Base-by-base conservation (phyloP, 2,888 invertebrate genomes). In the Erebia ligea region DNA sequence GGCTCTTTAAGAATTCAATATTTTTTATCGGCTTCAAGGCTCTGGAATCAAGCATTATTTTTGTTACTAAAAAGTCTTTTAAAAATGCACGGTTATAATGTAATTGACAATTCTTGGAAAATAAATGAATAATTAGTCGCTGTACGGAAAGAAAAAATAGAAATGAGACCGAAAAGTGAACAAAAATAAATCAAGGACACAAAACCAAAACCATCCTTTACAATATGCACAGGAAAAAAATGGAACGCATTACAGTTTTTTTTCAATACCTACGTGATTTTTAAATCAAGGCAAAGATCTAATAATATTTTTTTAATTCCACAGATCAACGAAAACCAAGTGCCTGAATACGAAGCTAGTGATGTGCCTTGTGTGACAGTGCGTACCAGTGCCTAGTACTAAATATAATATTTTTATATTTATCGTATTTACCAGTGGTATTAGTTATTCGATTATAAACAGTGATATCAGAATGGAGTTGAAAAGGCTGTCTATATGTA, bases 321-420 rank as follows among this genome's bases (percentile, higher is more conserved):
- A 62, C 88, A 89, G 88, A 86, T 83, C 79, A 75, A 70, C 82
- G 80, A 84, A 79, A 72, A 67, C 59, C 73, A 77, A 82, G 88
- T 91, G 90, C 91, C 89, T 91, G 87, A 11, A 75, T 69, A 68
- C 72, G 76, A 79, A 77, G 74, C 78, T 80, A 84, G 84, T 84
- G 81, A 86, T 86, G 92, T 92, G 92, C 91, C 91, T 91, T 90
- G 73, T 82, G 89, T 89, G 90, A 80, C 76, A 82, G 88, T 89
- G 89, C 79, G 34, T 75, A 73, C 73, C 75, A 83, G 84, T 84
- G 82, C 73, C 77, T 80, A 74, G 67, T 48, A 71, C 78, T 71
- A 70, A 77, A 79, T 79, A 78, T 78, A 80, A 80, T 79, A 40
- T 80, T 80, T 83, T 78, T 81, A 72, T 81, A 76, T 73, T 80